Percentiles rank a stretch among this genome's conserved stretches.
phyloP scores from a whole-genome alignment of 1,140 invertebrate genomes.

The Lepidostoma basale region DNA sequence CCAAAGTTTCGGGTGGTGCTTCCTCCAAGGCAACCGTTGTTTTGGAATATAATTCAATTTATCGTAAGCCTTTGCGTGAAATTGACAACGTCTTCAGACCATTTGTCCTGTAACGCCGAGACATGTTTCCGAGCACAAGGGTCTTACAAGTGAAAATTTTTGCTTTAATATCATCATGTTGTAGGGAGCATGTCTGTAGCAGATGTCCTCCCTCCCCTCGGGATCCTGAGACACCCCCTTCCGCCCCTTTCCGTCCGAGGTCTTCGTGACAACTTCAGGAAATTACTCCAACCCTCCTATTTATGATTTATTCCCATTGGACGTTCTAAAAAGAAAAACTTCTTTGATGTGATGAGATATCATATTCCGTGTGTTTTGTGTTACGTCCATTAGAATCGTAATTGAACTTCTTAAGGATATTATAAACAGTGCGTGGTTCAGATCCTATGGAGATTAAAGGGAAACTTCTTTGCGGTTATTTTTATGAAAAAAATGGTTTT shows the following conservation, averaged over 20 bases:
- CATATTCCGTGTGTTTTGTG: background rate
- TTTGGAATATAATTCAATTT: slow-evolving; percentile 13
- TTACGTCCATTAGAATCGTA: background rate
- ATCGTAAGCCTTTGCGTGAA: background rate
- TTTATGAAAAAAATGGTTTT: no score
- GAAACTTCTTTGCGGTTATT: no score
- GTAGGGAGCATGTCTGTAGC: slow-evolving; percentile 11
- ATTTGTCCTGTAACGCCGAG: background rate
- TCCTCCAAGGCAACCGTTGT: no score
- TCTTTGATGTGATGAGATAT: slow-evolving; percentile 14
- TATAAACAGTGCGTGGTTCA: no score
- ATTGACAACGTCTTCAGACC: slow-evolving; percentile 12
- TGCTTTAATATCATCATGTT: slow-evolving; percentile 20
- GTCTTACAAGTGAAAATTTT: slow-evolving; percentile 17
- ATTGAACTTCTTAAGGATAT: no score
- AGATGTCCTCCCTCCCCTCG: slow-evolving; percentile 3
- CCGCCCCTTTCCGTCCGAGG: slow-evolving; percentile 1
- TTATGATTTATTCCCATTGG: slow-evolving; percentile 19
- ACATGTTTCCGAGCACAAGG: slow-evolving; percentile 1
- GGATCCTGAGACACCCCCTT: background rate
- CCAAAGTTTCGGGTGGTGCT: no score
- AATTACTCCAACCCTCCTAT: slow-evolving; percentile 9
- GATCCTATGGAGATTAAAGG: no score
- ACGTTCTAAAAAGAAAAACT: slow-evolving; percentile 14
- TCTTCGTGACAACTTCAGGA: slow-evolving; percentile 13